Evolutionary conservation across 2,113 vertebrate genomes (phyloP).

Genomic region (Azemiops feae): DNA sequence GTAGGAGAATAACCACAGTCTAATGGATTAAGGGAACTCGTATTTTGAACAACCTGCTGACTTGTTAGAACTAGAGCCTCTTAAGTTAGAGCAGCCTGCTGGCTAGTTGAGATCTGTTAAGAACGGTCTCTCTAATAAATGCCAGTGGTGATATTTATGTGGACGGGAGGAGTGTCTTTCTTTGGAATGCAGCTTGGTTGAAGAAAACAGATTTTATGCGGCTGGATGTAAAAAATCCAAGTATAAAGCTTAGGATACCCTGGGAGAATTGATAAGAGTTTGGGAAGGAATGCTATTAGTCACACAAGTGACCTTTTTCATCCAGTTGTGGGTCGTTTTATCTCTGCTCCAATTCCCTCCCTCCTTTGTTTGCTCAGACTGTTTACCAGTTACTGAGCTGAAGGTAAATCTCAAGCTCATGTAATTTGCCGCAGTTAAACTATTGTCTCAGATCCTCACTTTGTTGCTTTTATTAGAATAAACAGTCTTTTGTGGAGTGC

Average conservation of each 20-base stretch:
- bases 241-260: not conserved
- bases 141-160: not conserved
- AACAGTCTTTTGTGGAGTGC: not conserved
- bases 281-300: not conserved
- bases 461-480: not conserved
- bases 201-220: not conserved
- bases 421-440: not conserved
- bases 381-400: not conserved
- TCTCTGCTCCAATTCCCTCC: not conserved
- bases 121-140: not conserved
- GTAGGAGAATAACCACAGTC: not conserved
- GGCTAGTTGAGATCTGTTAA: not conserved
- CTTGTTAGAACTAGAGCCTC: not conserved
- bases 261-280: not conserved
- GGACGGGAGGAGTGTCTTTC: not conserved
- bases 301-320: not conserved
- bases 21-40: not conserved
- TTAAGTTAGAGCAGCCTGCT: not conserved
- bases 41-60: not conserved
- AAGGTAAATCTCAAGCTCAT: not conserved
- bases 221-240: not conserved
- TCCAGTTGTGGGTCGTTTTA: not conserved
- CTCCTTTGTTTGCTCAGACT: not conserved
- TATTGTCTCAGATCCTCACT: not conserved
- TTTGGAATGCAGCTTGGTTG: not conserved